Base-by-base conservation (phyloP, 2,797 vertebrate genomes). In the Ctenosaura bakeri region DNA sequence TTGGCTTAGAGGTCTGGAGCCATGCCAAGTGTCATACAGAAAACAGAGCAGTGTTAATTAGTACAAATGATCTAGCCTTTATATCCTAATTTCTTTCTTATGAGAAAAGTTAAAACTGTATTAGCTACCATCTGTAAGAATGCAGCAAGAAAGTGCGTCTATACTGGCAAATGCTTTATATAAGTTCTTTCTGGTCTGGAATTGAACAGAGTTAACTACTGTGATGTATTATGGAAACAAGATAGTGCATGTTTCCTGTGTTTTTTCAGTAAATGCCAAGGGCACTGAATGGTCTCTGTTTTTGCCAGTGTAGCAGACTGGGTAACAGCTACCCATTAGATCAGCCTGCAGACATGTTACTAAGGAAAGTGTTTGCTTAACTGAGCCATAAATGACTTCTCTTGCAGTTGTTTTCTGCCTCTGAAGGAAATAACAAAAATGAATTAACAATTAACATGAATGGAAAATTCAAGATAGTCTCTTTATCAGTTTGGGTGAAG, bases 341-440 rank as follows among this genome's bases (percentile, higher is more conserved):
- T 59, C 26, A 85, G 35, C 54, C 80, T 77, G 54, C 66, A 42
- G 80, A 0, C 32, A 77, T 79, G 46, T 78, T 92, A 91, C 88
- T 88, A 83, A 92, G 85, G 77, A 62, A 93, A 94, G 8, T 81
- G 87, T 90, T 93, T 94, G 56, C 79, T 84, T 96, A 83, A 93
- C 90, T 1, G 1, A 88, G 89, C 94, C 90, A 64, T 26, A 26
- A 86, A 86, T 88, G 24, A 71, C 50, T 66, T 85, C 42, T 92
- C 1, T 38, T 83, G 10, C 22, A 38, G 38, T 66, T 66, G 90
- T 76, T 13, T 89, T 95, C 85, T 52, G 82, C 91, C 88, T 73
- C 85, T 90, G 69, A 83, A 88, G 62, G 85, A 92, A 93, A 46
- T 87, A 94, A 91, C 83, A 71, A 91, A 91, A 35, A 1, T 86